phyloP scores from a whole-genome alignment of 2,113 vertebrate genomes.

The rat (Rattus norvegicus) region DNA sequence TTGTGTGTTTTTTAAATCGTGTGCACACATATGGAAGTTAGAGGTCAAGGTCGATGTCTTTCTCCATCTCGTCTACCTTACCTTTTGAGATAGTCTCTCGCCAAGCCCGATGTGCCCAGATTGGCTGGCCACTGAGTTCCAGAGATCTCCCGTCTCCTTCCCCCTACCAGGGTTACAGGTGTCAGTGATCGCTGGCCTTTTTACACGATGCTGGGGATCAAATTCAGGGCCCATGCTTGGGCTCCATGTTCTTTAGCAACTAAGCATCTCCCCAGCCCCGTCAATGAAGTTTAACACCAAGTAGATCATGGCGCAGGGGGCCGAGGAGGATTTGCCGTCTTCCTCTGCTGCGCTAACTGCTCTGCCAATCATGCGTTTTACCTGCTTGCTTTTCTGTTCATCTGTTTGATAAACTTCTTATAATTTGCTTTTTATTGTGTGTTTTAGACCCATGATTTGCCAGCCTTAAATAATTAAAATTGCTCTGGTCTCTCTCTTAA shows the following conservation, averaged over 20 bases:
- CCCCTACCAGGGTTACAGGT: neutral
- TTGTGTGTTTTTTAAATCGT: neutral
- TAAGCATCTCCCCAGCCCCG: neutral
- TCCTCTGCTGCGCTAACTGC: neutral
- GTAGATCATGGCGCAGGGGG: neutral
- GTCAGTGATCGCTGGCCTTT: neutral
- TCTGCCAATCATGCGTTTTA: neutral
- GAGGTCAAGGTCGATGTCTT: neutral
- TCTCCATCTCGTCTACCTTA: neutral
- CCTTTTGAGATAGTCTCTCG: neutral
- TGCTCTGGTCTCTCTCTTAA: neutral
- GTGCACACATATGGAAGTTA: neutral
- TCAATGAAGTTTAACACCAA: neutral
- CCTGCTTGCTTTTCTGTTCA: slow-evolving; percentile 15
- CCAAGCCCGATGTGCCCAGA: neutral
- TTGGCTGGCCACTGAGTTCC: neutral
- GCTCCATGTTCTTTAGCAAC: neutral
- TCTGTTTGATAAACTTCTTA: slow-evolving; percentile 18
- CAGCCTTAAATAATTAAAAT: neutral
- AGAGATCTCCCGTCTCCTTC: neutral
- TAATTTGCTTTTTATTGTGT: neutral
- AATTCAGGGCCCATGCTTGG: neutral
- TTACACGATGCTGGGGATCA: neutral
- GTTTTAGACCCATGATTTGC: neutral
- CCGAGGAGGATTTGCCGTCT: neutral